These are phyloP conservation scores for Myrmecobius fasciatus DNA, from an alignment of 2,113 vertebrate genomes.

Conservation along the genomic window DNA sequence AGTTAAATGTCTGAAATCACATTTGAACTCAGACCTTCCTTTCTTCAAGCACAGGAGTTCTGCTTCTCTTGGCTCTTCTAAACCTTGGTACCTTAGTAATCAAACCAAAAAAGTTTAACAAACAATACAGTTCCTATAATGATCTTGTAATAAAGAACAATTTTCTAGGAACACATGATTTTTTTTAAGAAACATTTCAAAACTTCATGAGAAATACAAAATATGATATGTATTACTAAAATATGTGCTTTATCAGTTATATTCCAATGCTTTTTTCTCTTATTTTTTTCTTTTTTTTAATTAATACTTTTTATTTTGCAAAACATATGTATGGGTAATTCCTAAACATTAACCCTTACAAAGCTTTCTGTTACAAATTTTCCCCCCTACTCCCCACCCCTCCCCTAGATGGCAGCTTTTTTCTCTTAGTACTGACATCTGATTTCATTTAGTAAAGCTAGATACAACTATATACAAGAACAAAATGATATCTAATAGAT, in stretches of 20 bases:
- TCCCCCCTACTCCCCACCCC: no score
- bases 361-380: no score
- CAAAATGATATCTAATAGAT: slow-evolving; percentile 13
- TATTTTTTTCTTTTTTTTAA: no score
- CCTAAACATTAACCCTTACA: no score
- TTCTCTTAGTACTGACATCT: neutral
- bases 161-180: neutral
- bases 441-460: slow-evolving; percentile 23
- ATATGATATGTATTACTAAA: neutral
- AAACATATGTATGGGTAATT: no score
- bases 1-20: neutral
- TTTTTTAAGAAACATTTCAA: neutral
- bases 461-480: neutral
- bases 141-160: neutral
- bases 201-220: neutral
- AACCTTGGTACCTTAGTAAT: neutral
- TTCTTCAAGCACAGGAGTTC: neutral
- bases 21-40: neutral
- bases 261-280: neutral
- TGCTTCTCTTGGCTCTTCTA: neutral
- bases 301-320: no score
- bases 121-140: neutral
- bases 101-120: slow-evolving; percentile 21
- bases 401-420: no score
- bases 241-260: neutral